Conservation (phyloP, 2,113 vertebrate genomes). For the Sinocyclocheilus grahami region DNA sequence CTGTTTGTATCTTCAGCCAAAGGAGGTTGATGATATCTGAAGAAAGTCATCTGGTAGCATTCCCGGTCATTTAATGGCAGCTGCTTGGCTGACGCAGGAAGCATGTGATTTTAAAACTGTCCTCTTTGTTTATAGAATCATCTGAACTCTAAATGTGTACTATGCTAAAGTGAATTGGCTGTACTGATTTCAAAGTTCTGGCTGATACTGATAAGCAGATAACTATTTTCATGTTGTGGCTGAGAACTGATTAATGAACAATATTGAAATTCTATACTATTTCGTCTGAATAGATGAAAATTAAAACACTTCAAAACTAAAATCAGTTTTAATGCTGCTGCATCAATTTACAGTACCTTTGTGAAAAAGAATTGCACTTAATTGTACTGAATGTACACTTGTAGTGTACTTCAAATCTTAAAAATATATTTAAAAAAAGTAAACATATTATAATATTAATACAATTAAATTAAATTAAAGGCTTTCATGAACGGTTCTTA, state of each 20-base stretch:
- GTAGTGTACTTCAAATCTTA: background rate
- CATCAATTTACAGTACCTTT: background rate
- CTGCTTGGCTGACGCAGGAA: background rate
- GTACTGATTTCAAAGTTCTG: background rate
- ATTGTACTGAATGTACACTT: background rate
- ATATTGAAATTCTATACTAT: too few species aligned
- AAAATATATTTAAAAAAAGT: too few species aligned
- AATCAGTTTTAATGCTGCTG: background rate
- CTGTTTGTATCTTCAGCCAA: constrained; percentile 51
- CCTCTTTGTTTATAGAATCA: background rate
- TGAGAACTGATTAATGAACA: too few species aligned
- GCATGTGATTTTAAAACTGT: background rate
- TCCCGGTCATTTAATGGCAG: background rate
- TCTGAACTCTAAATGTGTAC: too few species aligned
- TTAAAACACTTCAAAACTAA: too few species aligned
- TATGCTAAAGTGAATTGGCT: background rate
- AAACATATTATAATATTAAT: too few species aligned
- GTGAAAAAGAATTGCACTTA: background rate
- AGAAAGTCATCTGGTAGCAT: background rate
- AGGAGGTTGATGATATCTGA: background rate
- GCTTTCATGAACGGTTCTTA: too few species aligned
- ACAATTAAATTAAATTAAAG: too few species aligned
- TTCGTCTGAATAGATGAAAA: too few species aligned
- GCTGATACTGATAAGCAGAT: too few species aligned
- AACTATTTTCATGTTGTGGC: too few species aligned